These are phyloP conservation scores for Poecilus cupreus DNA, from an alignment of 2,888 invertebrate genomes.

Conservation along the genomic window DNA sequence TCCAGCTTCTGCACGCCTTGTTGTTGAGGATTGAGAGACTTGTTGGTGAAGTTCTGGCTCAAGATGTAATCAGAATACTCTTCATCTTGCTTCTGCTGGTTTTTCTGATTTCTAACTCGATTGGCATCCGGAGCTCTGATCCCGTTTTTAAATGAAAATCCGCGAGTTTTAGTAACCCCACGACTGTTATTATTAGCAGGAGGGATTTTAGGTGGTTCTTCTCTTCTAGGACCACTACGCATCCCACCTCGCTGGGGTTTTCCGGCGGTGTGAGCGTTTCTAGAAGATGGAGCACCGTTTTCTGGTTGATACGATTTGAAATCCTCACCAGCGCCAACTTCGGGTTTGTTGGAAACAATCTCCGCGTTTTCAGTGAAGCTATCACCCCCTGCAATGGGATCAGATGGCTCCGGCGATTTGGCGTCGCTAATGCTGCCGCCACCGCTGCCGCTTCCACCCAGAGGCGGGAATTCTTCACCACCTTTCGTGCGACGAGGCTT, in stretches of 20 bases:
- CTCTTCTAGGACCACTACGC: not conserved
- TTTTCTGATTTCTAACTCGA: constrained; percentile 63
- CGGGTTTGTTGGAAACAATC: not conserved
- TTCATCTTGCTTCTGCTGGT: constrained; percentile 62
- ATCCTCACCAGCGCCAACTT: constrained; percentile 1
- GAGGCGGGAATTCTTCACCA: constrained; percentile 77
- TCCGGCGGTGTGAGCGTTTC: not conserved
- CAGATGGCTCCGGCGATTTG: constrained; percentile 9
- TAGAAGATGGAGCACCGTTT: not conserved
- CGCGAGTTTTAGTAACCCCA: constrained; percentile 54
- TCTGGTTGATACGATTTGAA: constrained; percentile 37
- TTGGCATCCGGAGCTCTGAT: constrained; percentile 67
- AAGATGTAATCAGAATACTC: constrained; percentile 65
- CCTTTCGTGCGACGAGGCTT: constrained; percentile 67
- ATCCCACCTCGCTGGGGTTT: not conserved
- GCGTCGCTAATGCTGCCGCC: constrained; percentile 14
- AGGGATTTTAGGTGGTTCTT: not conserved
- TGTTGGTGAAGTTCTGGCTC: constrained; percentile 70
- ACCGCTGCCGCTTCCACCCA: constrained; percentile 63
- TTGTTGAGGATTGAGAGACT: constrained; percentile 65
- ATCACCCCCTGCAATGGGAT: not conserved
- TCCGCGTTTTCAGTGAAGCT: not conserved
- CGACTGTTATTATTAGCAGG: not conserved
- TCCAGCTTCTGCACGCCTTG: constrained; percentile 66
- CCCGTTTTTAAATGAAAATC: constrained; percentile 68